phyloP scores from a whole-genome alignment of 2,797 vertebrate genomes.

The Presbytis comata region DNA sequence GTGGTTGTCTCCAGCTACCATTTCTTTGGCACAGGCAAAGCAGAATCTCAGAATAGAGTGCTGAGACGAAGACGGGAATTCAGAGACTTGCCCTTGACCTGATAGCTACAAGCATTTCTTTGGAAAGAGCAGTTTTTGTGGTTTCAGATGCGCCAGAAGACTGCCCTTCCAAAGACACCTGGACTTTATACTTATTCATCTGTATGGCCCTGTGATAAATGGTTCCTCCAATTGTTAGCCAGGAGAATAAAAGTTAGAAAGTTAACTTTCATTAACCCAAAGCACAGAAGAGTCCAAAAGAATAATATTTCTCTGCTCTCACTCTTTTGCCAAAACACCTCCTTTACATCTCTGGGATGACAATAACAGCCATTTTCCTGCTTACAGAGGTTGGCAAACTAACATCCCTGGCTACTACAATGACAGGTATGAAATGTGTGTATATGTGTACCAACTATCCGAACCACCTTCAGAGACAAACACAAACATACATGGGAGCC shows the following conservation, averaged over 20 bases:
- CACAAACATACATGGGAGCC: neutral
- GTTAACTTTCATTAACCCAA: neutral
- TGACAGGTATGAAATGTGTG: neutral
- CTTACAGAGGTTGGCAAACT: neutral
- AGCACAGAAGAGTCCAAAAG: neutral
- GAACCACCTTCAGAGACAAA: neutral
- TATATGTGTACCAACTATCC: neutral
- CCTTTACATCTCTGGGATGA: neutral
- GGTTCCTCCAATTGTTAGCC: neutral
- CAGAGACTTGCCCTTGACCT: neutral
- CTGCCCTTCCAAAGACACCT: neutral
- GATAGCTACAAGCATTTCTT: neutral
- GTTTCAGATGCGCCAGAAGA: conserved; percentile 4
- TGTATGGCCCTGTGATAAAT: neutral
- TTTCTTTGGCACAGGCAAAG: neutral
- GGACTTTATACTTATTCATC: neutral
- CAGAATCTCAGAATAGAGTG: neutral
- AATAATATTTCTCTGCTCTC: neutral
- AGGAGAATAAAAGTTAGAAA: neutral
- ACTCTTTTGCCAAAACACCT: neutral
- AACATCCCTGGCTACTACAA: neutral
- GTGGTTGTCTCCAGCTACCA: neutral
- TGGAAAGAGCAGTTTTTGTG: neutral
- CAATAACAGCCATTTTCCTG: neutral
- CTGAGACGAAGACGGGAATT: neutral